Conservation (phyloP, 2,888 invertebrate species). For the Cerastoderma edule region DNA sequence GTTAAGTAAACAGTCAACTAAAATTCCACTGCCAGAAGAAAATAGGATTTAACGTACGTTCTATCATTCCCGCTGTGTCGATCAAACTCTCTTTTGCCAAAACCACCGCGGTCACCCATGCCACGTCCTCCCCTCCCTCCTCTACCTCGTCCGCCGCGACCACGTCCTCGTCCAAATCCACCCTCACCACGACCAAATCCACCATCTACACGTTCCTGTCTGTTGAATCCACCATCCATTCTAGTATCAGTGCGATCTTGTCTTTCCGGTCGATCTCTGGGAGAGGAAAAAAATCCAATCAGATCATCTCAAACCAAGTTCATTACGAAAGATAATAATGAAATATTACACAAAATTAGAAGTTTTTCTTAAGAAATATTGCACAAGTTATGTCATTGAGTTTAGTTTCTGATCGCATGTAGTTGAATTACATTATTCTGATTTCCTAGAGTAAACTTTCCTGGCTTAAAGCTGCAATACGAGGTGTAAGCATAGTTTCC, state of each 20-base stretch:
- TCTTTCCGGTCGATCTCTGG: slow-evolving; percentile 6
- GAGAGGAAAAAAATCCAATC: not conserved
- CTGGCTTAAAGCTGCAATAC: no score
- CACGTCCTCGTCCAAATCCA: slow-evolving; percentile 66
- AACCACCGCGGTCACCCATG: slow-evolving; percentile 67
- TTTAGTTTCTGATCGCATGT: no score
- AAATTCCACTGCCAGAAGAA: no score
- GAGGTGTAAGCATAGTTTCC: no score
- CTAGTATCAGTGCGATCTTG: slow-evolving; percentile 6
- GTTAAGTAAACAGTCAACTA: no score
- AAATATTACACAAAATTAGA: no score
- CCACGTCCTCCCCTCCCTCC: slow-evolving; percentile 66
- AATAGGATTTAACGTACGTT: slow-evolving; percentile 88
- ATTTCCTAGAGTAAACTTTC: no score
- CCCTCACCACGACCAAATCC: slow-evolving; percentile 48
- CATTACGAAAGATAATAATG: no score
- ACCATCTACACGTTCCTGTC: slow-evolving; percentile 45
- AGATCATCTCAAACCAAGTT: no score
- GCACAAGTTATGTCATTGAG: no score
- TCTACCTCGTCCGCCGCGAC: slow-evolving; percentile 62
- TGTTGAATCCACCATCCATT: slow-evolving; percentile 31
- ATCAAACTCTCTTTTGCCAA: slow-evolving; percentile 95
- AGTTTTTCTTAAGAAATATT: no score
- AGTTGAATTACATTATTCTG: no score
- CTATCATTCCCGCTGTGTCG: slow-evolving; percentile 97